A percentile compares a stretch with the other conserved stretches of the same genome.
These are phyloP conservation scores for Aspidiotus rigidus DNA, from an alignment of 2,888 invertebrate genomes.

Conservation along the genomic window DNA sequence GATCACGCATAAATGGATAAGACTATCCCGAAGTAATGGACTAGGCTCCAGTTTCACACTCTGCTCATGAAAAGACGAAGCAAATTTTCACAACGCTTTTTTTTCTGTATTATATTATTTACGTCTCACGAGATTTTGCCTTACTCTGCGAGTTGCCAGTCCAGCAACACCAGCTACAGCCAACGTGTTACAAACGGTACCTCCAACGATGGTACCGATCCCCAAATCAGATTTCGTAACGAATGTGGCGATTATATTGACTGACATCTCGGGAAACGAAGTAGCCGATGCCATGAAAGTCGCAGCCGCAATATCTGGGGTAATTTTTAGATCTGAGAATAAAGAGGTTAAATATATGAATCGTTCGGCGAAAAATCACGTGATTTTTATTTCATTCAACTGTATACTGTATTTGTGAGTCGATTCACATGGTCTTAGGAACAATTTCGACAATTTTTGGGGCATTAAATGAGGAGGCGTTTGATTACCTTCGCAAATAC, in stretches of 20 bases:
- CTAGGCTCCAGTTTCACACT: constrained; percentile 67
- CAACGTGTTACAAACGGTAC: constrained; percentile 76
- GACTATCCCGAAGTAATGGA: constrained; percentile 70
- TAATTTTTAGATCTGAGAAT: constrained; percentile 41
- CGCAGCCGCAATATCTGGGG: constrained; percentile 87
- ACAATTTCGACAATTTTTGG: too few relatives aligned
- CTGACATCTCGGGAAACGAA: constrained; percentile 86
- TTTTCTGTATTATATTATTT: neutral
- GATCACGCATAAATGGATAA: constrained; percentile 66
- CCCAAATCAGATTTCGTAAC: constrained; percentile 74
- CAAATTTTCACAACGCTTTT: neutral
- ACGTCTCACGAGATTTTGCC: neutral
- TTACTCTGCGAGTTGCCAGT: constrained; percentile 60
- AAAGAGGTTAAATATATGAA: neutral
- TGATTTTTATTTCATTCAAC: too few relatives aligned
- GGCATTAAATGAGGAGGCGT: too few relatives aligned
- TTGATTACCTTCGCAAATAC: constrained; percentile 62
- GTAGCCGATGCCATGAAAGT: constrained; percentile 96
- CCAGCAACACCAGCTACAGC: constrained; percentile 75
- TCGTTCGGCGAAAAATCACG: too few relatives aligned
- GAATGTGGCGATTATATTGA: constrained; percentile 79
- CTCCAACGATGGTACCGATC: constrained; percentile 77
- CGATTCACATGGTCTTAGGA: too few relatives aligned
- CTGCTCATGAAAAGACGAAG: constrained; percentile 44
- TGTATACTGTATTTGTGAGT: too few relatives aligned